Percentiles rank a stretch among this genome's conserved stretches.
Evolutionary conservation across 2,797 vertebrate genomes (phyloP).

Genomic region (Cirrhinus molitorella): DNA sequence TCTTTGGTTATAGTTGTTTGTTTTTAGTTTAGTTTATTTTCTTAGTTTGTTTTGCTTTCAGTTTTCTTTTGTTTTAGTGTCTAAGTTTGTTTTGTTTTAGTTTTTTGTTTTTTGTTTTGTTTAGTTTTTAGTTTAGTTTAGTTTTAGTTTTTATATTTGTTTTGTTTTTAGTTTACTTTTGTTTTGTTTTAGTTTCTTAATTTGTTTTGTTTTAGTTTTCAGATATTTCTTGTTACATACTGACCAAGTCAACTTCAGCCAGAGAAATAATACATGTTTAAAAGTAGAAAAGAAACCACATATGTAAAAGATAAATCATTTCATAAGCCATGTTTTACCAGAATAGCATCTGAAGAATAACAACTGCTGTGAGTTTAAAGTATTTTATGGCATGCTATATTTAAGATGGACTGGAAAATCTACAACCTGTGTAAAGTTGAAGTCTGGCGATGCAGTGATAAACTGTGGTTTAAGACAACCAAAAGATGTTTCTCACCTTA

Average conservation of each 20-base stretch:
- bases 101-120: neutral
- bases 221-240: neutral
- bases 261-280: neutral
- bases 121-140: neutral
- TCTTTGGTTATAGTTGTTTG: too few relatives aligned
- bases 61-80: too few relatives aligned
- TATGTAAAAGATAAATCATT: conserved; percentile 1
- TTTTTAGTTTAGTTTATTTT: too few relatives aligned
- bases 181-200: neutral
- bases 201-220: neutral
- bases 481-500: neutral
- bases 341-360: conserved; percentile 36
- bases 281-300: conserved; percentile 2
- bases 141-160: neutral
- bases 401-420: conserved; percentile 26
- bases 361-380: conserved; percentile 40
- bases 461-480: conserved; percentile 7
- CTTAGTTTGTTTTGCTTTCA: too few relatives aligned
- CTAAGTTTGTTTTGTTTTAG: too few relatives aligned
- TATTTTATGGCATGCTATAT: conserved; percentile 13
- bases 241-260: neutral
- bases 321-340: conserved; percentile 21
- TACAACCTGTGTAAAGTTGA: neutral
- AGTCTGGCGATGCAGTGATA: neutral
- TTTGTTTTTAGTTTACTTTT: neutral